Evolutionary conservation across 1,140 invertebrate species (phyloP).

Genomic region (Psilanteris sp.): DNA sequence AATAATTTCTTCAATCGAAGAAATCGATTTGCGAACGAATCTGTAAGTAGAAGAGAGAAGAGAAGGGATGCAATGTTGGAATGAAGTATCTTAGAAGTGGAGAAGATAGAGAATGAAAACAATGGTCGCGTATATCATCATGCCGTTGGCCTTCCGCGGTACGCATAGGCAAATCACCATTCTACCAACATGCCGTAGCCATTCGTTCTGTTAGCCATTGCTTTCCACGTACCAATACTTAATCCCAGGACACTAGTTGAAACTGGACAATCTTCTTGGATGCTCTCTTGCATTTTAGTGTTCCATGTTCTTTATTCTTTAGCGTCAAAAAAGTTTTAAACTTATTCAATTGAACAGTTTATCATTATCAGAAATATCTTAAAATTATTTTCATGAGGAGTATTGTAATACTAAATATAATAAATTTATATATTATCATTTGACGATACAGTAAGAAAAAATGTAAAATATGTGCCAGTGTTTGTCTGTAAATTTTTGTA

Average conservation of each 20-base stretch:
- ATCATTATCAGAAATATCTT: too few relatives aligned
- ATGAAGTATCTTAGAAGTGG: conserved; percentile 33
- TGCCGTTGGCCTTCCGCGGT: conserved; percentile 73
- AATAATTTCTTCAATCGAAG: conserved; percentile 48
- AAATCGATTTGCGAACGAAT: conserved; percentile 27
- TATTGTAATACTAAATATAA: too few relatives aligned
- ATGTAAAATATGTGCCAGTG: too few relatives aligned
- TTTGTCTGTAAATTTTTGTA: too few relatives aligned
- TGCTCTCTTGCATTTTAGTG: conserved; percentile 27
- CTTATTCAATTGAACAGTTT: too few relatives aligned
- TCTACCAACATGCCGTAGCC: conserved; percentile 36
- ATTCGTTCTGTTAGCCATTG: conserved; percentile 30
- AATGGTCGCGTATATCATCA: conserved; percentile 80
- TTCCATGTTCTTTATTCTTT: conserved; percentile 72
- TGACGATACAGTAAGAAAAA: too few relatives aligned
- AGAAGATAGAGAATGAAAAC: conserved; percentile 71
- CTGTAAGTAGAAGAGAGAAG: conserved; percentile 7
- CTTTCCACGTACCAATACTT: conserved; percentile 59
- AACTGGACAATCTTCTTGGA: conserved; percentile 46
- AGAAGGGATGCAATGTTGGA: conserved; percentile 11
- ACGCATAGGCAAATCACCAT: conserved; percentile 78
- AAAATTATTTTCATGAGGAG: too few relatives aligned
- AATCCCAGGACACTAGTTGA: conserved; percentile 36
- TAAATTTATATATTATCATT: too few relatives aligned
- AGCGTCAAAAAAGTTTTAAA: conserved; percentile 73